phyloP scores from a whole-genome alignment of 2,888 invertebrate genomes.

The Archaeoteleia sp. region DNA sequence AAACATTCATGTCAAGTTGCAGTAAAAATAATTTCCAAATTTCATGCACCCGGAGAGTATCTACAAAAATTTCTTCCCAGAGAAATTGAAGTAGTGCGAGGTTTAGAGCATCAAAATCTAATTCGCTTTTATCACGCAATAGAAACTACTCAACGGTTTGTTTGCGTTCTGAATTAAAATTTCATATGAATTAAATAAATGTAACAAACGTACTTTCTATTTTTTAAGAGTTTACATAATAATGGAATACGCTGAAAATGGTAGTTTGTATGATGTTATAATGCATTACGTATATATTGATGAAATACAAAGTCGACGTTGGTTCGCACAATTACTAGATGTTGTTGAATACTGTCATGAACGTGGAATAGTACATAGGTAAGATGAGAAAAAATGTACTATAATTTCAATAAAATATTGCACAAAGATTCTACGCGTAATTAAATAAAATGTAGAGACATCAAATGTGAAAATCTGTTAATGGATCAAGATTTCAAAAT shows the following conservation, averaged over 20 bases:
- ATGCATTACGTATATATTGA: slow-evolving; percentile 83
- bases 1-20: slow-evolving; percentile 86
- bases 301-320: slow-evolving; percentile 81
- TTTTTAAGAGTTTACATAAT: slow-evolving; percentile 85
- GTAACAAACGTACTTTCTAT: no score
- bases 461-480: slow-evolving; percentile 89
- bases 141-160: slow-evolving; percentile 90
- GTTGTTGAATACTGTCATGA: slow-evolving; percentile 88
- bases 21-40: slow-evolving; percentile 89
- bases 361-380: slow-evolving; percentile 88
- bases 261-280: slow-evolving; percentile 86
- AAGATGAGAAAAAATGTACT: slow-evolving; percentile 38
- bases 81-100: slow-evolving; percentile 89
- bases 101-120: slow-evolving; percentile 85
- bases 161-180: no score
- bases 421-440: background rate
- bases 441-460: slow-evolving; percentile 77
- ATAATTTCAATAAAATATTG: slow-evolving; percentile 4
- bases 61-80: slow-evolving; percentile 87
- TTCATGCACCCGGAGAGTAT: slow-evolving; percentile 87
- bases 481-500: slow-evolving; percentile 83
- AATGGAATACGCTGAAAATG: slow-evolving; percentile 89
- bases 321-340: slow-evolving; percentile 84
- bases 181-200: no score
- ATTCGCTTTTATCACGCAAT: slow-evolving; percentile 89